A percentile compares a stretch with the other conserved stretches of the same genome.
Evolutionary conservation across 1,140 invertebrate genomes (phyloP).

Genomic region (Heliothis virescens): DNA sequence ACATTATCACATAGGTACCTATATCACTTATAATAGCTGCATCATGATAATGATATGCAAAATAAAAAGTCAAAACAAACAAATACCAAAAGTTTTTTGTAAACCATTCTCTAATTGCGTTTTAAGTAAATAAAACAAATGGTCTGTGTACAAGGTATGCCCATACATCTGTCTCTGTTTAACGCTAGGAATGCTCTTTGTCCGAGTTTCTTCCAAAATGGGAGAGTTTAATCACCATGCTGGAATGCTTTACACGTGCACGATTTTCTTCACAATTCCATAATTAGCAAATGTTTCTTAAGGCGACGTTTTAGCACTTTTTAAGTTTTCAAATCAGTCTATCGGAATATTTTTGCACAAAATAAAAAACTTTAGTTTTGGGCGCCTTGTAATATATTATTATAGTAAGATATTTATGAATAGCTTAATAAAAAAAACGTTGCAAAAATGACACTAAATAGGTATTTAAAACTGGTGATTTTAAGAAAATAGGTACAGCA

Average conservation of each 20-base stretch:
- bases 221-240: constrained; percentile 36
- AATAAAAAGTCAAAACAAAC: constrained; percentile 2
- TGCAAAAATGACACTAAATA: too few relatives aligned
- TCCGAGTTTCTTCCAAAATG: constrained; percentile 23
- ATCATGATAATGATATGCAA: too few relatives aligned
- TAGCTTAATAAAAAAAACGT: too few relatives aligned
- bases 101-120: constrained; percentile 17
- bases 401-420: too few relatives aligned
- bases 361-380: too few relatives aligned
- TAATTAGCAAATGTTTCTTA: background rate
- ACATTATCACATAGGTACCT: too few relatives aligned
- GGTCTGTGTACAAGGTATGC: background rate
- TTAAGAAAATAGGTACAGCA: too few relatives aligned
- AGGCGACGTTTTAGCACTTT: background rate
- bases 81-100: background rate
- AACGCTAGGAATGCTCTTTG: constrained; percentile 38
- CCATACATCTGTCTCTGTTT: constrained; percentile 17
- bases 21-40: too few relatives aligned
- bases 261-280: constrained; percentile 8
- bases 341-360: too few relatives aligned
- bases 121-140: constrained; percentile 29
- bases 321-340: too few relatives aligned
- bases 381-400: too few relatives aligned
- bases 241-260: constrained; percentile 43
- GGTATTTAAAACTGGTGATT: too few relatives aligned